phyloP scores from a whole-genome alignment of 2,888 invertebrate species.

The Tetanocera ferruginea region DNA sequence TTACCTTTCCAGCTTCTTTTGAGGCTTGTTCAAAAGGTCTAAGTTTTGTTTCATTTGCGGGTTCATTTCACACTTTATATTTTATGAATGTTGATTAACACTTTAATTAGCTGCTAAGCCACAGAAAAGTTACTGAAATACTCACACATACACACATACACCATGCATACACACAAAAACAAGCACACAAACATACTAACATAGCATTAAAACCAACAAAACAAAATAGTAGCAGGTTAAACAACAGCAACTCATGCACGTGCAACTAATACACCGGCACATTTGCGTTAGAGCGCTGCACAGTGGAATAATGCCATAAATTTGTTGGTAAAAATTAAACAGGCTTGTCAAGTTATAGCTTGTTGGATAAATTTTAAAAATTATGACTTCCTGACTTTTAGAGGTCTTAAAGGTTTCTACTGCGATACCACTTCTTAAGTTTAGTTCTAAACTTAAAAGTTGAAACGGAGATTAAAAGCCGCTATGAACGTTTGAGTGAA shows the following conservation, averaged over 20 bases:
- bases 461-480: too few relatives aligned
- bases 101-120: constrained; percentile 58
- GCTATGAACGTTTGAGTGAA: too few relatives aligned
- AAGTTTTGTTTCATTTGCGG: neutral
- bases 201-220: neutral
- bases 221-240: neutral
- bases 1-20: neutral
- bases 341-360: too few relatives aligned
- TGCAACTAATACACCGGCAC: too few relatives aligned
- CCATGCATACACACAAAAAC: neutral
- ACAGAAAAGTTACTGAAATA: constrained; percentile 49
- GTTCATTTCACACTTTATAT: constrained; percentile 47
- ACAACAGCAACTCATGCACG: too few relatives aligned
- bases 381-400: too few relatives aligned
- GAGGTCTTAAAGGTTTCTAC: too few relatives aligned
- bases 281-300: neutral
- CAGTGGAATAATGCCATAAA: too few relatives aligned
- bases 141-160: neutral
- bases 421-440: too few relatives aligned
- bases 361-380: too few relatives aligned
- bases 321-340: too few relatives aligned
- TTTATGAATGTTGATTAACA: constrained; percentile 62
- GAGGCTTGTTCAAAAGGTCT: neutral
- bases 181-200: neutral
- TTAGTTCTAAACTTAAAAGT: too few relatives aligned